phyloP scores from a whole-genome alignment of 2,888 invertebrate species.

The Drosophila formosana region DNA sequence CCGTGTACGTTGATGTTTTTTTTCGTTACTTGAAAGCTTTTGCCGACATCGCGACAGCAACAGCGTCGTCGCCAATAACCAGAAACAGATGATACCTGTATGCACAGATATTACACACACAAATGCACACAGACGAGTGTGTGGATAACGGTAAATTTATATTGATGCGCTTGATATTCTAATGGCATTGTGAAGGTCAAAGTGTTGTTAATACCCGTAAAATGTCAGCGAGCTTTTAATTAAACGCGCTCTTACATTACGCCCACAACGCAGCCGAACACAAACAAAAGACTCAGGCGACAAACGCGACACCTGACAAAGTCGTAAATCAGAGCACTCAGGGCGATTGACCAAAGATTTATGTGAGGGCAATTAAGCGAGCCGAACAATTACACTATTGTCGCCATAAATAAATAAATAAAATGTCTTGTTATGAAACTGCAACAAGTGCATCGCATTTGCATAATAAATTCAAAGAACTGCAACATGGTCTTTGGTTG shows the following conservation, averaged over 20 bases:
- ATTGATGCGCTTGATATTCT: slow-evolving; percentile 49
- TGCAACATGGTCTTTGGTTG: slow-evolving; percentile 15
- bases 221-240: slow-evolving; percentile 65
- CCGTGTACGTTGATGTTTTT: slow-evolving; percentile 26
- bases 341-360: slow-evolving; percentile 51
- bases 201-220: slow-evolving; percentile 26
- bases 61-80: slow-evolving; percentile 14
- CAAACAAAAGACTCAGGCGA: slow-evolving; percentile 52
- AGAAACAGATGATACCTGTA: slow-evolving; percentile 25
- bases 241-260: slow-evolving; percentile 21
- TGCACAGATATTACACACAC: background rate
- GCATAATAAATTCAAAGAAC: slow-evolving; percentile 58
- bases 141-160: slow-evolving; percentile 50
- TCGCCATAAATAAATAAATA: slow-evolving; percentile 45
- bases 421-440: slow-evolving; percentile 15
- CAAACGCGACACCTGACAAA: slow-evolving; percentile 51
- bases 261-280: slow-evolving; percentile 41
- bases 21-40: slow-evolving; percentile 55
- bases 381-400: slow-evolving; percentile 53
- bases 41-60: slow-evolving; percentile 34
- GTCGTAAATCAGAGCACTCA: slow-evolving; percentile 59
- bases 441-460: slow-evolving; percentile 62
- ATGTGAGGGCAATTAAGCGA: slow-evolving; percentile 74
- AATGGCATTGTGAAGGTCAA: slow-evolving; percentile 68
- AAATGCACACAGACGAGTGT: background rate